Evolutionary conservation across 2,113 vertebrate genomes (phyloP).

Genomic region (Lutjanus erythropterus): DNA sequence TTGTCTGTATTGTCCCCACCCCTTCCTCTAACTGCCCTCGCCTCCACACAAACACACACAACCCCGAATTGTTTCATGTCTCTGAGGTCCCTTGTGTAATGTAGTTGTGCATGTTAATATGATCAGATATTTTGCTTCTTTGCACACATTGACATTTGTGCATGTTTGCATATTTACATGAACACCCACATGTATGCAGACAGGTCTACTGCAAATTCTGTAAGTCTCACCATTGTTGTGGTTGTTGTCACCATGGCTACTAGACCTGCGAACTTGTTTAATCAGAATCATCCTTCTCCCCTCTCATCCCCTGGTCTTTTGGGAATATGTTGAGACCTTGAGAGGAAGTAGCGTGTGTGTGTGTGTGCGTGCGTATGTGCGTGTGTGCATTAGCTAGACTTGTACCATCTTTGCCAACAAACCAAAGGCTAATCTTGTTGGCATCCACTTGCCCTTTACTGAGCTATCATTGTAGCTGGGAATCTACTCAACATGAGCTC

Average conservation of each 20-base stretch:
- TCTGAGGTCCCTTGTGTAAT: background rate
- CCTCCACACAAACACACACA: background rate
- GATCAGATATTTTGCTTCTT: constrained; percentile 23
- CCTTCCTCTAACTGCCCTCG: background rate
- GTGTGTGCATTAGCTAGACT: background rate
- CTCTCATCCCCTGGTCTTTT: background rate
- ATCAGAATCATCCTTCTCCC: constrained; percentile 1
- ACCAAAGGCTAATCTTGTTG: background rate
- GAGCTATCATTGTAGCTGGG: background rate
- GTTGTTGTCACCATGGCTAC: constrained; percentile 6
- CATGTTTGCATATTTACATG: background rate
- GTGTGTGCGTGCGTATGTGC: background rate
- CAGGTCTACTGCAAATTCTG: background rate
- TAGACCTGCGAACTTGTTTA: constrained; percentile 13
- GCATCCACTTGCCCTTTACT: background rate
- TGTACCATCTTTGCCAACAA: background rate
- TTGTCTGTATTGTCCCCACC: background rate
- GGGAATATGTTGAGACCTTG: background rate
- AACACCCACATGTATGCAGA: background rate
- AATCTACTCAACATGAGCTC: background rate
- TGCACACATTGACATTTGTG: background rate
- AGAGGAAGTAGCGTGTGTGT: background rate
- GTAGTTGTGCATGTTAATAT: background rate
- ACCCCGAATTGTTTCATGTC: background rate
- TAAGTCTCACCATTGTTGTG: background rate